Base-by-base conservation (phyloP, 2,113 vertebrate genomes). In the Struthidea cinerea region DNA sequence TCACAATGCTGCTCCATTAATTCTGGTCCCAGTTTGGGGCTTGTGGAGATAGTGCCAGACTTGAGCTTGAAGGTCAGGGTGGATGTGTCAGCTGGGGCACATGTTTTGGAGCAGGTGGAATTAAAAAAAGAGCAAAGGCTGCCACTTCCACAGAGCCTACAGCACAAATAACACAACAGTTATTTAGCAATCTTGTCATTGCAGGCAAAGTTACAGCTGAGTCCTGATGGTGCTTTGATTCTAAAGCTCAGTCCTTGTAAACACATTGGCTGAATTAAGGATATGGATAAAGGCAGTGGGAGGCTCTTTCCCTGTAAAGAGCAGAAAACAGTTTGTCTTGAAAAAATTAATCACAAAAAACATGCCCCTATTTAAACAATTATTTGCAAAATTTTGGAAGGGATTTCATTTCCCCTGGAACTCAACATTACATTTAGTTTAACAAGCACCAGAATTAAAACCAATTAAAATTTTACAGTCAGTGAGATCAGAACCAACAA, bases 391-490 rank as follows among this genome's bases (percentile, higher is more conserved):
- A 68, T 71, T 91, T 84, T 94, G 87, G 93, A 93, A 96, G 84
- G 46, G 68, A 97, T 93, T 96, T 94, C 16, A 89, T 93, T 90
- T 97, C 52, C 84, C 81, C 74, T 96, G 96, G 91, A 96, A 96
- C 94, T 96, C 35, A 10, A 77, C 87, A 91, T 61, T 96, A 89
- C n/a, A 70, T 90, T 92, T 82, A 79, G 91, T 91, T 97, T 97
- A 97, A 96, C 82, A 94, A 97, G 84, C 84, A 93, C 74, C 55
- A 96, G 77, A 96, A 95, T 77, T 90, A 97, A 97, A 97, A 94
- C 75, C 96, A 96, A 98, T 98, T 97, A 97, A 97, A 91, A 94
- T 96, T 93, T 91, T 95, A 90, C 75, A 89, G 93, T 95, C 88
- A 84, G 65, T 73, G 75, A 96, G 96, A 95, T 79, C 81, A 93